Evolutionary conservation across 2,888 invertebrate species (phyloP).

Genomic region (Lydus trimaculatus): DNA sequence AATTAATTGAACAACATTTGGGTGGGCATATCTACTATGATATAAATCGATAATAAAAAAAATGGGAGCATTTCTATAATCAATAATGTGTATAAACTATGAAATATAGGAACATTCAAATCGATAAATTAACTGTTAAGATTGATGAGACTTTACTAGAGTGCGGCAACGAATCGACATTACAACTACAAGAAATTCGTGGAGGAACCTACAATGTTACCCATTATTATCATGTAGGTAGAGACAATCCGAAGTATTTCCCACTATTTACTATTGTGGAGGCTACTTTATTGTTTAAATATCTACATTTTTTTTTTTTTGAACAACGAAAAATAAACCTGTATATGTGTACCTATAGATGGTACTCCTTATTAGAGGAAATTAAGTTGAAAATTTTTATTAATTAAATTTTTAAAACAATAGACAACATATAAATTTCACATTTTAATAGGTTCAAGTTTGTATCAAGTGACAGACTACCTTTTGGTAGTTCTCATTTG

Average conservation of each 20-base stretch:
- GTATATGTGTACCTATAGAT: too few species aligned
- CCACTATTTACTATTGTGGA: conserved; percentile 15
- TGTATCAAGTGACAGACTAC: conserved; percentile 40
- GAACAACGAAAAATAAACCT: too few species aligned
- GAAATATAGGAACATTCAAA: conserved; percentile 24
- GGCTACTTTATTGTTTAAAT: conserved; percentile 6
- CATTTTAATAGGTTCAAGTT: conserved; percentile 47
- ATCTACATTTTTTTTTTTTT: conserved; percentile 14
- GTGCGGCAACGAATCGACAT: conserved; percentile 36
- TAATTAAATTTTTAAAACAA: conserved; percentile 43
- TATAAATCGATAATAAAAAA: neutral
- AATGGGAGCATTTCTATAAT: conserved; percentile 9
- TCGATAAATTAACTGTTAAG: conserved; percentile 30
- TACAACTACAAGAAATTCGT: conserved; percentile 37
- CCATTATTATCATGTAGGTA: conserved; percentile 14
- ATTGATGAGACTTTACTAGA: conserved; percentile 37
- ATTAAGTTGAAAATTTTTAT: conserved; percentile 24
- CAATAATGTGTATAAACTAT: conserved; percentile 3
- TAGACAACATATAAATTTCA: conserved; percentile 36
- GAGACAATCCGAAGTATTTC: conserved; percentile 20
- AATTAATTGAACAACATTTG: conserved; percentile 23
- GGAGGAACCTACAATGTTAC: conserved; percentile 32
- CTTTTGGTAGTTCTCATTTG: conserved; percentile 47
- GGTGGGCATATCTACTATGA: conserved; percentile 1
- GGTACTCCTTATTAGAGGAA: too few species aligned